Percentiles rank a stretch among this genome's conserved stretches.
Conservation (phyloP, 2,113 vertebrate species). For the Corvus moneduloides region DNA sequence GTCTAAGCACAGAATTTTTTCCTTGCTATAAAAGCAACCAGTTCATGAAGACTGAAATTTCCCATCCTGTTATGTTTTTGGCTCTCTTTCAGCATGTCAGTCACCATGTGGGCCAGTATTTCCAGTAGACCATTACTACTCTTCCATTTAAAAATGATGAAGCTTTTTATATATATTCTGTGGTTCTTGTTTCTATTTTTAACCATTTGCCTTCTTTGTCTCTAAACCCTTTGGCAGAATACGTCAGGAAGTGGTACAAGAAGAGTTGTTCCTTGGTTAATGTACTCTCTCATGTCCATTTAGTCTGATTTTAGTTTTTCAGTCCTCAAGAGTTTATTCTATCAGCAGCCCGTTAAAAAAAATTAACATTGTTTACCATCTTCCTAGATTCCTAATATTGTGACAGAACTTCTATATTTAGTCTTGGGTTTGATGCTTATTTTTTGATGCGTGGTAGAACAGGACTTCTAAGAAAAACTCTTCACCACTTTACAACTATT, state of each 20-base stretch:
- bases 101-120: background rate
- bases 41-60: background rate
- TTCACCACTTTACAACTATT: background rate
- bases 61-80: background rate
- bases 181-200: background rate
- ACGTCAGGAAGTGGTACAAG: background rate
- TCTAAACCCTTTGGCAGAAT: background rate
- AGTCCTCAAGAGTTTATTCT: background rate
- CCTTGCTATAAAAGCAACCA: background rate
- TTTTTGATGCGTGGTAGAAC: background rate
- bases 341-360: background rate
- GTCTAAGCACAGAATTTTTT: background rate
- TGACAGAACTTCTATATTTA: background rate
- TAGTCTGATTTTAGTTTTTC: background rate
- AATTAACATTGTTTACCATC: background rate
- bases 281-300: background rate
- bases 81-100: background rate
- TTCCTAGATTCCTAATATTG: background rate
- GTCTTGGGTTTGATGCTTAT: background rate
- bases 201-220: background rate
- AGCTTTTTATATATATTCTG: background rate
- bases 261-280: background rate
- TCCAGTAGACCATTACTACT: background rate
- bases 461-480: background rate
- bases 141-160: accelerated